These are phyloP conservation scores for Danio kyathit DNA, from an alignment of 2,797 vertebrate genomes.

Conservation along the genomic window DNA sequence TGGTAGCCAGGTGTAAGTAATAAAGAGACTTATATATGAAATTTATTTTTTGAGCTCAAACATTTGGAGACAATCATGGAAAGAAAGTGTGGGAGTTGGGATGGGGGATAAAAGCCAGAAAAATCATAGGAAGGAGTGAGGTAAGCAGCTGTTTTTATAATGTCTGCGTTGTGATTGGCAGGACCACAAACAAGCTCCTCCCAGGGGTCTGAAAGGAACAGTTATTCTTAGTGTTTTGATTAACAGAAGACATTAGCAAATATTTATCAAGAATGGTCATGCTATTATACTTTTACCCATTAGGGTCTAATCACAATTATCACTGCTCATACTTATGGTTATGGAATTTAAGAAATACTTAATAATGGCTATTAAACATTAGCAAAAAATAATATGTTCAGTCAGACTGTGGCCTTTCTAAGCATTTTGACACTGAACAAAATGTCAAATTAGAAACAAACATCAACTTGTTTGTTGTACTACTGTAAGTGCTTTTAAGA, in stretches of 20 bases:
- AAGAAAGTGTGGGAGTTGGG: conserved; percentile 6
- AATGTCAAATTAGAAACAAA: not conserved
- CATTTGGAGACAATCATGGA: conserved; percentile 26
- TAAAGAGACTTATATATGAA: conserved; percentile 9
- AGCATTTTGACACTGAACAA: not conserved
- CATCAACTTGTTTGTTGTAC: not conserved
- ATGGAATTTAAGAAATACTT: not conserved
- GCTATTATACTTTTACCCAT: conserved; percentile 3
- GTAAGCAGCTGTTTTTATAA: conserved; percentile 35
- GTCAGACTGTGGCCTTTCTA: not conserved
- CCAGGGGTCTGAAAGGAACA: not conserved
- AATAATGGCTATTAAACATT: not conserved
- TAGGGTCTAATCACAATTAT: not conserved
- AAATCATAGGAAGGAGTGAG: conserved; percentile 37
- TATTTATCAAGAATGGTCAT: conserved; percentile 3
- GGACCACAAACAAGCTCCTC: conserved; percentile 15
- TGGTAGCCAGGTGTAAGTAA: conserved; percentile 8
- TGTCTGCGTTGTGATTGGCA: conserved; percentile 8
- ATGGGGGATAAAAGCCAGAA: conserved; percentile 14
- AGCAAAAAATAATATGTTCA: not conserved
- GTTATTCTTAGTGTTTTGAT: conserved; percentile 15
- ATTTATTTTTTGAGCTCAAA: conserved; percentile 1
- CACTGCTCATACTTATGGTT: not conserved
- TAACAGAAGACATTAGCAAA: not conserved
- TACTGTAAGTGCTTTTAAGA: not conserved